phyloP scores from a whole-genome alignment of 2,888 invertebrate genomes.

The Fragum sueziense region DNA sequence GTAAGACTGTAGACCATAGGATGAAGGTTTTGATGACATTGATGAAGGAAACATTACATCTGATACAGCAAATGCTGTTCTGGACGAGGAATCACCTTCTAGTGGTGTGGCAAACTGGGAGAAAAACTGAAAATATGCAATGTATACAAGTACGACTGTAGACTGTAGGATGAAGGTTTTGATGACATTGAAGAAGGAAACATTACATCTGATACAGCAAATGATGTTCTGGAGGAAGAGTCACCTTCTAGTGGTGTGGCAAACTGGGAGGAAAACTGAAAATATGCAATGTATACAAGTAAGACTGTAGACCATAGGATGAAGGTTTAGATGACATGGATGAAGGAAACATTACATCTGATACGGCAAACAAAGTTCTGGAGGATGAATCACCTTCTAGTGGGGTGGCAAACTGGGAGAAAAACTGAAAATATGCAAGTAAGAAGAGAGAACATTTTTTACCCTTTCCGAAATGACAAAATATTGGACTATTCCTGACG shows the following conservation, averaged over 20 bases:
- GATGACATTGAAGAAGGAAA: neutral
- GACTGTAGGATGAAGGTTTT: slow-evolving; percentile 12
- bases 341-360: slow-evolving; percentile 19
- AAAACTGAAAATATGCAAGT: slow-evolving; percentile 69
- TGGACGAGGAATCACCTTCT: too few species aligned
- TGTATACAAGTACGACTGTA: slow-evolving; percentile 33
- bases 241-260: slow-evolving; percentile 43
- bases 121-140: too few species aligned
- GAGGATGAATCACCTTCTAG: slow-evolving; percentile 30
- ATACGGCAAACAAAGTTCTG: slow-evolving; percentile 25
- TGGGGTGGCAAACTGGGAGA: slow-evolving; percentile 66
- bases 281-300: slow-evolving; percentile 44
- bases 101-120: too few species aligned
- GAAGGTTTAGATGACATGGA: neutral
- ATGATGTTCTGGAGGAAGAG: slow-evolving; percentile 28
- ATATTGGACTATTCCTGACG: too few species aligned
- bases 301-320: slow-evolving; percentile 31
- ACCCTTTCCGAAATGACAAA: too few species aligned
- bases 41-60: slow-evolving; percentile 18
- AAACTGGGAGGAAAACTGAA: slow-evolving; percentile 72
- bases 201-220: slow-evolving; percentile 22
- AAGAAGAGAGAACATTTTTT: too few species aligned
- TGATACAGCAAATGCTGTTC: too few species aligned
- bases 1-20: slow-evolving; percentile 32
- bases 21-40: neutral